A percentile compares a stretch with the other conserved stretches of the same genome.
Evolutionary conservation across 2,888 invertebrate genomes (phyloP).

Genomic region (Nezara viridula): DNA sequence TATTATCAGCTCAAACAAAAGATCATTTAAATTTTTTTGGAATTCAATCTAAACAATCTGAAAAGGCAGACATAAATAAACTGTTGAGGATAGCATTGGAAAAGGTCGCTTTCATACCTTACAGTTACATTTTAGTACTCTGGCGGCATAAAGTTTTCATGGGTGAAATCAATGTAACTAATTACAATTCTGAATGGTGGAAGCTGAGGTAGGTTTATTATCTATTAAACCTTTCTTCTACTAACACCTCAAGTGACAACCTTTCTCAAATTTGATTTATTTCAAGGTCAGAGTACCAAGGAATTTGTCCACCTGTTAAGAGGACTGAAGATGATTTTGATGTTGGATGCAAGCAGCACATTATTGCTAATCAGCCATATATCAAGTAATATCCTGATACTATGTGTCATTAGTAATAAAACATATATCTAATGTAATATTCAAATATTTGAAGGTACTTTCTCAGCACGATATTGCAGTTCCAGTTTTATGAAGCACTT

Average conservation of each 20-base stretch:
- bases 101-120: constrained; percentile 60
- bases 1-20: constrained; percentile 50
- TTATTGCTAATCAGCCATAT: constrained; percentile 57
- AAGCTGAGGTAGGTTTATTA: constrained; percentile 51
- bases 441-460: constrained; percentile 70
- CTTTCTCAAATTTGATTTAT: background rate
- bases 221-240: no score
- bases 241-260: no score
- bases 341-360: constrained; percentile 54
- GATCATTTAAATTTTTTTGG: constrained; percentile 14
- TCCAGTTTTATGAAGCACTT: constrained; percentile 84
- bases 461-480: constrained; percentile 81
- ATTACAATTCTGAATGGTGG: constrained; percentile 60
- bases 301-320: constrained; percentile 54
- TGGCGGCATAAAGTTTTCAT: constrained; percentile 60
- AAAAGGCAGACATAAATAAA: constrained; percentile 52
- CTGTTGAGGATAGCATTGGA: constrained; percentile 58
- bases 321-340: constrained; percentile 60
- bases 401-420: background rate
- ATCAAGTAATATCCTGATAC: constrained; percentile 51
- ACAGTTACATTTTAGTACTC: constrained; percentile 56
- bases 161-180: constrained; percentile 54
- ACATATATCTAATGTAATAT: background rate
- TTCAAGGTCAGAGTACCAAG: constrained; percentile 56
- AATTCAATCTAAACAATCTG: background rate